Evolutionary conservation across 2,113 vertebrate genomes (phyloP).

Genomic region (Passer montanus): DNA sequence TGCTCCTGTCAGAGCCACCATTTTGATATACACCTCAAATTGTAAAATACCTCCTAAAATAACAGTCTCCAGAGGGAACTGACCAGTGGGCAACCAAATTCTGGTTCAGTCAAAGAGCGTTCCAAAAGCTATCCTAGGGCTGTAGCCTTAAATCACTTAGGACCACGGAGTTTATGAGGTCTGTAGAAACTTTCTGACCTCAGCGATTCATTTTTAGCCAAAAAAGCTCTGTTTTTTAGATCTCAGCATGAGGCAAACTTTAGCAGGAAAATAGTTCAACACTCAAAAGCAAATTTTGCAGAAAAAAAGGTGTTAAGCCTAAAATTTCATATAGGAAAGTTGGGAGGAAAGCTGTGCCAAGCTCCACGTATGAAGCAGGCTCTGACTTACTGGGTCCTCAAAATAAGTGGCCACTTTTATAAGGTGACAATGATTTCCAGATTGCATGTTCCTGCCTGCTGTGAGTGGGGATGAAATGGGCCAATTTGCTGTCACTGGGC

Average conservation of each 20-base stretch:
- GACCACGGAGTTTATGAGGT: background rate
- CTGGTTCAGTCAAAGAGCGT: background rate
- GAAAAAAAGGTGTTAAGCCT: constrained; percentile 33
- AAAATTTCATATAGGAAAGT: constrained; percentile 9
- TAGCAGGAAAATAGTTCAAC: background rate
- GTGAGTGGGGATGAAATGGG: background rate
- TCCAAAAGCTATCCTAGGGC: background rate
- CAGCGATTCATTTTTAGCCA: background rate
- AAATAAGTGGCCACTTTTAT: background rate
- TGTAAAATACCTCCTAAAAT: background rate
- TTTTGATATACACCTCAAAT: background rate
- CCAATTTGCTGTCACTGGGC: background rate
- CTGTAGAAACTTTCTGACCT: constrained; percentile 20
- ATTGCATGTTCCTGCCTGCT: background rate
- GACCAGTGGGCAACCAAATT: background rate
- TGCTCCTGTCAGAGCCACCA: background rate
- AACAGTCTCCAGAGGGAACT: background rate
- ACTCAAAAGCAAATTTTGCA: background rate
- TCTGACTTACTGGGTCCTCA: background rate
- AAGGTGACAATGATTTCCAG: background rate
- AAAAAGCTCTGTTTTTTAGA: background rate
- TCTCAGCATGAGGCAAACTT: background rate
- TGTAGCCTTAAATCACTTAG: background rate
- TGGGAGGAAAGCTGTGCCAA: constrained; percentile 9
- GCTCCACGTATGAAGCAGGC: background rate